A percentile compares a stretch with the other conserved stretches of the same genome.
Evolutionary conservation across 2,113 vertebrate species (phyloP).

Genomic region (Zeus faber): DNA sequence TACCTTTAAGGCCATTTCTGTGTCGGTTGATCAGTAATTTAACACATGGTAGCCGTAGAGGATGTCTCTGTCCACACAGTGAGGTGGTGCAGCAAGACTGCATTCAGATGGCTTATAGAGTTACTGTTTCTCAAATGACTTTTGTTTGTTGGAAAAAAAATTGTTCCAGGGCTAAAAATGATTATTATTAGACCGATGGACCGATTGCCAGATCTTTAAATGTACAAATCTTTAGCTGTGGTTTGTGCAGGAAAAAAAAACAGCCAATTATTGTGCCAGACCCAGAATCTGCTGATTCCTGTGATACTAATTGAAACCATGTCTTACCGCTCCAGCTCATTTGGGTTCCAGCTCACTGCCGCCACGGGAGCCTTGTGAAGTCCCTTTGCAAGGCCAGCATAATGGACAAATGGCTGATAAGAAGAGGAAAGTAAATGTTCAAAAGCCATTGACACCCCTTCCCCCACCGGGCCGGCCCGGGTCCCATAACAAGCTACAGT

Average conservation of each 20-base stretch:
- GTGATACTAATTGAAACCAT: conserved; percentile 48
- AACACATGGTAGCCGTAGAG: too few species aligned
- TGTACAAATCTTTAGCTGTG: conserved; percentile 17
- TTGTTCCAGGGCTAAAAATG: too few species aligned
- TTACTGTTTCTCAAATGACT: too few species aligned
- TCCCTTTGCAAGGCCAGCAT: not conserved
- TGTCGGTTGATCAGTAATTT: too few species aligned
- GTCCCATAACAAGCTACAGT: conserved; percentile 47
- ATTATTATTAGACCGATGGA: too few species aligned
- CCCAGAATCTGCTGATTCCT: conserved; percentile 47
- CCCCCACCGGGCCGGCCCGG: not conserved
- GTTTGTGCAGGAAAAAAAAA: conserved; percentile 28
- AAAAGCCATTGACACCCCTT: conserved; percentile 10
- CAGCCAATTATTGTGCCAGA: conserved; percentile 39
- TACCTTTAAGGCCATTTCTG: too few species aligned
- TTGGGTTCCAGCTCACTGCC: conserved; percentile 20
- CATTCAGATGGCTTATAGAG: too few species aligned
- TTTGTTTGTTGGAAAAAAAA: too few species aligned
- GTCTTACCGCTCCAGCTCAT: conserved; percentile 5
- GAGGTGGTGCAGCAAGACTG: too few species aligned
- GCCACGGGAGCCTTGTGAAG: conserved; percentile 26
- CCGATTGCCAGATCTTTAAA: too few species aligned
- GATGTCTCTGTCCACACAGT: too few species aligned
- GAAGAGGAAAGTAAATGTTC: conserved; percentile 28
- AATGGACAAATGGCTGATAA: conserved; percentile 11